Conservation (phyloP, 2,797 vertebrate species). For the Darevskia mixta region DNA sequence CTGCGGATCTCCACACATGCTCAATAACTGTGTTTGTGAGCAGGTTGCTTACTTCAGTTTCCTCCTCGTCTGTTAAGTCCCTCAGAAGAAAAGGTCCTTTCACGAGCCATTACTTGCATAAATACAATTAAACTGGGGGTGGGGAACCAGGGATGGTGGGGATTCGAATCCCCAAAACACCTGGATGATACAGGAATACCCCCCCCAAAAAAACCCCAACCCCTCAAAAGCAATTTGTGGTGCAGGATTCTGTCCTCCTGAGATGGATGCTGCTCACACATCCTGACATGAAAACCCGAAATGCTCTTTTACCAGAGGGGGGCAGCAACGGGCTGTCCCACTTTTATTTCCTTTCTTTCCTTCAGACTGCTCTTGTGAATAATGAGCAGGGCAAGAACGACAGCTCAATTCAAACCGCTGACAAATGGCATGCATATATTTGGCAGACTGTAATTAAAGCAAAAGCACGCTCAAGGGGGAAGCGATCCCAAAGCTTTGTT, state of each 20-base stretch:
- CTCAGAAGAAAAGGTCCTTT: not conserved
- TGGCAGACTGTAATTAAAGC: constrained; percentile 36
- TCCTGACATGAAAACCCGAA: no score
- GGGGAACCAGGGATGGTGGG: no score
- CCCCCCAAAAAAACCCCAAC: no score
- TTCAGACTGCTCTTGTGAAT: not conserved
- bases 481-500: not conserved
- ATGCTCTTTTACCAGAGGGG: constrained; percentile 47
- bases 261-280: no score
- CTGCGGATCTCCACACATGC: no score
- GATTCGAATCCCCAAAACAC: no score
- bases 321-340: constrained; percentile 60
- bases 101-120: not conserved
- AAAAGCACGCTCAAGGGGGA: not conserved
- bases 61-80: no score
- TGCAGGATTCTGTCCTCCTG: no score
- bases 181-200: no score
- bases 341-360: not conserved
- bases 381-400: not conserved
- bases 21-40: no score
- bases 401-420: constrained; percentile 42
- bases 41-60: no score
- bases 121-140: not conserved
- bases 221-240: no score
- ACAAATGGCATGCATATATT: constrained; percentile 15